These are phyloP conservation scores for Lacerta bilineata DNA, from an alignment of 2,797 vertebrate species.

Conservation along the genomic window DNA sequence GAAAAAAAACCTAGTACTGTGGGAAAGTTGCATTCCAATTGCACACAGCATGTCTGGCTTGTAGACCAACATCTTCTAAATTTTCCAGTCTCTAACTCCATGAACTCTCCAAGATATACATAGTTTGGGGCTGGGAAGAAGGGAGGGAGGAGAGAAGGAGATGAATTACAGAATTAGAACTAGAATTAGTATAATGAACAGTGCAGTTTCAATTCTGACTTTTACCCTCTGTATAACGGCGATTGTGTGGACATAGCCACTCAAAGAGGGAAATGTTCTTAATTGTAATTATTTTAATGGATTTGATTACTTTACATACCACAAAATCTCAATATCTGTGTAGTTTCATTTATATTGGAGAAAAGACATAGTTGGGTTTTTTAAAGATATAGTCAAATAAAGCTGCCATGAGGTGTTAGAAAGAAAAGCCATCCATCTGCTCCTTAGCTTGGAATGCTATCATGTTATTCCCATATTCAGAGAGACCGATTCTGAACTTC, in stretches of 20 bases:
- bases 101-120: conserved; percentile 24
- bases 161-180: conserved; percentile 10
- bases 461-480: not conserved
- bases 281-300: conserved; percentile 7
- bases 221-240: conserved; percentile 19
- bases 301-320: not conserved
- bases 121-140: not conserved
- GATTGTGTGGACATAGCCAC: not conserved
- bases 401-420: not conserved
- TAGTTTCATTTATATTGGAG: not conserved
- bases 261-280: conserved; percentile 12
- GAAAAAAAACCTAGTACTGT: conserved; percentile 26
- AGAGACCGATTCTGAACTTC: not conserved
- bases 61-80: conserved; percentile 46
- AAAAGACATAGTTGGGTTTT: not conserved
- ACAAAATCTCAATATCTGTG: not conserved
- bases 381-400: not conserved
- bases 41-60: conserved; percentile 35
- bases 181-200: not conserved
- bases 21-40: conserved; percentile 53
- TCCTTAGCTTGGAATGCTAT: not conserved
- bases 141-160: not conserved
- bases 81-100: conserved; percentile 50
- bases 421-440: not conserved
- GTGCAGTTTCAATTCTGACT: conserved; percentile 17